These are phyloP conservation scores for Ophion ventricosus DNA, from an alignment of 2,888 invertebrate genomes.

Conservation along the genomic window DNA sequence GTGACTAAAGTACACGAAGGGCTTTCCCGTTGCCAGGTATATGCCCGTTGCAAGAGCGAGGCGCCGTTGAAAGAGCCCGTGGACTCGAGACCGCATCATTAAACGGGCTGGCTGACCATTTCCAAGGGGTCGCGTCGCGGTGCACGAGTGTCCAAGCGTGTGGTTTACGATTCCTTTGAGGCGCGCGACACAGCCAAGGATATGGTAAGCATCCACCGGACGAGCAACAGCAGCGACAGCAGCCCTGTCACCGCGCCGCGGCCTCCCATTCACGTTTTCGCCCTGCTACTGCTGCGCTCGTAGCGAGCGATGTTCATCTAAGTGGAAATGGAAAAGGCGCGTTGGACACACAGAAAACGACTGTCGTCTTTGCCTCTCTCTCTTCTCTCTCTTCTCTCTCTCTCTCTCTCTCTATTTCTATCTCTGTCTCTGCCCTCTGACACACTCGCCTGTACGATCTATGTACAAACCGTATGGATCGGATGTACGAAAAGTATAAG, in stretches of 20 bases:
- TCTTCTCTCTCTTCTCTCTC: conserved; percentile 22
- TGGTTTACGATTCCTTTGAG: conserved; percentile 81
- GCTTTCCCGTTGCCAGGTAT: neutral
- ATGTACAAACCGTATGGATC: neutral
- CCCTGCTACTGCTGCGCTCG: too few relatives aligned
- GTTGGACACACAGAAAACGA: conserved; percentile 64
- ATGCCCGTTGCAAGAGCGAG: neutral
- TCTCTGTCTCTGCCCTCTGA: neutral
- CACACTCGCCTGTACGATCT: neutral
- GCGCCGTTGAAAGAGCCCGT: neutral
- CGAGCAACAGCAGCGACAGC: neutral
- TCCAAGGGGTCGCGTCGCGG: conserved; percentile 56
- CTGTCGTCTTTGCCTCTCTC: conserved; percentile 30
- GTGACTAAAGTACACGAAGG: neutral
- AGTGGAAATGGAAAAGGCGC: conserved; percentile 79
- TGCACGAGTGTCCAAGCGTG: conserved; percentile 68
- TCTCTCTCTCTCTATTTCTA: neutral
- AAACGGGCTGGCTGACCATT: conserved; percentile 77
- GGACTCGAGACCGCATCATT: conserved; percentile 78
- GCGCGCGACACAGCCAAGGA: conserved; percentile 59
- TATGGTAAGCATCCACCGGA: neutral
- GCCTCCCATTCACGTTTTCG: conserved; percentile 48
- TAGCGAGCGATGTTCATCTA: conserved; percentile 72
- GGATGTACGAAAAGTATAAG: too few relatives aligned
- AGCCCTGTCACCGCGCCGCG: neutral